Evolutionary conservation across 2,113 vertebrate species (phyloP).

Genomic region (Todiramphus saurophagus): DNA sequence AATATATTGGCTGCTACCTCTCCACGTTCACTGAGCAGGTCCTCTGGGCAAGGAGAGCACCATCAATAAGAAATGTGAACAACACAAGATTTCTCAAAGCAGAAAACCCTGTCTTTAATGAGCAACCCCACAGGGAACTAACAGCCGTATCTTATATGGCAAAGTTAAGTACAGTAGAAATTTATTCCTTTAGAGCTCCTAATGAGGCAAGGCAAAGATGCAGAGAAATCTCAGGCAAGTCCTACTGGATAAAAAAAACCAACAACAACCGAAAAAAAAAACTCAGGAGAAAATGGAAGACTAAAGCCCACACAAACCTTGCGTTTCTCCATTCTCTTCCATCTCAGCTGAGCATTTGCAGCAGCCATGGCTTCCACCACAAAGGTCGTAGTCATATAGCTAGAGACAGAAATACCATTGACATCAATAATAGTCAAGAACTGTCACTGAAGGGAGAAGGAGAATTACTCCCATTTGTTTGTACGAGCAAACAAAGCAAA

Average conservation of each 20-base stretch:
- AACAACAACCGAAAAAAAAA: background rate
- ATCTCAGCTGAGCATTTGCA: constrained; percentile 92
- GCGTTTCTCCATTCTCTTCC: constrained; percentile 91
- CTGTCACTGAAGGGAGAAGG: background rate
- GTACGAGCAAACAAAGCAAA: background rate
- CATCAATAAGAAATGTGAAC: constrained; percentile 8
- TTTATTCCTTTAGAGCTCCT: constrained; percentile 36
- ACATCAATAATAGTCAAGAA: background rate
- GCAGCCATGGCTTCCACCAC: constrained; percentile 98
- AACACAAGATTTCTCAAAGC: constrained; percentile 32
- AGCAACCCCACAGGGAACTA: constrained; percentile 35
- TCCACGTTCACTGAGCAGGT: background rate
- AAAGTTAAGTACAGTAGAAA: constrained; percentile 41
- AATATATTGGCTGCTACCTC: constrained; percentile 28
- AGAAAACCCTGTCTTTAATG: constrained; percentile 48
- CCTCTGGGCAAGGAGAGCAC: background rate
- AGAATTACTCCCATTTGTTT: background rate
- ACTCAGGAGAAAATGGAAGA: background rate
- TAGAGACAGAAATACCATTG: constrained; percentile 40
- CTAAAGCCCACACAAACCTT: constrained; percentile 77
- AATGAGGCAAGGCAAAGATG: background rate
- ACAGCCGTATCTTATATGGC: constrained; percentile 9
- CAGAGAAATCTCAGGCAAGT: background rate
- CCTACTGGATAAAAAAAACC: background rate
- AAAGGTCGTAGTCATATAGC: constrained; percentile 97